Percentiles rank a stretch among this genome's conserved stretches.
These are phyloP conservation scores for Pocillopora grandis DNA, from an alignment of 92 coral and sea anemone genomes.

Conservation along the genomic window DNA sequence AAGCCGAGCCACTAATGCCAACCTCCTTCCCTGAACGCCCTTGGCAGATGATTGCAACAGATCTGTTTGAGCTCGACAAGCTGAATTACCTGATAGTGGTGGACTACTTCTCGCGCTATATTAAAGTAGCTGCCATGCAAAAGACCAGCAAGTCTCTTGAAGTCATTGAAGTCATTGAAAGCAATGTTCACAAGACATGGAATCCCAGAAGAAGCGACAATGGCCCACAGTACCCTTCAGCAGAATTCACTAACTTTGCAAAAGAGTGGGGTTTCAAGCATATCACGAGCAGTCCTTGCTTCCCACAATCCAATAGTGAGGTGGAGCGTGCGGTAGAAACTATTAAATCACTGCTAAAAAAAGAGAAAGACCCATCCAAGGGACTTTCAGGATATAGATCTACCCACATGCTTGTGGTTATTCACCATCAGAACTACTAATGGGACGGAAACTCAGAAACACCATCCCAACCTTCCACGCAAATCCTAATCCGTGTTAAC, in stretches of 20 bases:
- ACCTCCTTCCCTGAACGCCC: constrained; percentile 38
- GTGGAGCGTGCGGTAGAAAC: constrained; percentile 48
- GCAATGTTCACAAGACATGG: constrained; percentile 38
- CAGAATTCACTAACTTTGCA: constrained; percentile 10
- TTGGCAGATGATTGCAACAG: constrained; percentile 36
- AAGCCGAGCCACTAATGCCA: constrained; percentile 25
- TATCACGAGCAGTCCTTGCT: no score
- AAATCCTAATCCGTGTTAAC: constrained; percentile 31
- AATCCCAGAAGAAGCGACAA: constrained; percentile 46
- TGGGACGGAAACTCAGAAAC: constrained; percentile 38
- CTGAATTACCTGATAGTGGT: constrained; percentile 21
- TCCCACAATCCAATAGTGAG: background rate
- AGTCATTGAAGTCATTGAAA: constrained; percentile 20
- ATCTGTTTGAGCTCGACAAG: constrained; percentile 2
- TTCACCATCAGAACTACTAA: constrained; percentile 46
- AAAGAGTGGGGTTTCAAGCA: no score
- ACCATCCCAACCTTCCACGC: constrained; percentile 40
- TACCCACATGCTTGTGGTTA: constrained; percentile 29
- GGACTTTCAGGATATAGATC: constrained; percentile 52
- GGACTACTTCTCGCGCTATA: constrained; percentile 35
- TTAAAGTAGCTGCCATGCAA: constrained; percentile 26
- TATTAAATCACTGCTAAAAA: constrained; percentile 21
- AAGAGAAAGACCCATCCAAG: constrained; percentile 42
- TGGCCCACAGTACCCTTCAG: constrained; percentile 29
- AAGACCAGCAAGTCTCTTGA: constrained; percentile 19